Evolutionary conservation across 2,113 vertebrate genomes (phyloP).

Genomic region (Bungarus multicinctus): DNA sequence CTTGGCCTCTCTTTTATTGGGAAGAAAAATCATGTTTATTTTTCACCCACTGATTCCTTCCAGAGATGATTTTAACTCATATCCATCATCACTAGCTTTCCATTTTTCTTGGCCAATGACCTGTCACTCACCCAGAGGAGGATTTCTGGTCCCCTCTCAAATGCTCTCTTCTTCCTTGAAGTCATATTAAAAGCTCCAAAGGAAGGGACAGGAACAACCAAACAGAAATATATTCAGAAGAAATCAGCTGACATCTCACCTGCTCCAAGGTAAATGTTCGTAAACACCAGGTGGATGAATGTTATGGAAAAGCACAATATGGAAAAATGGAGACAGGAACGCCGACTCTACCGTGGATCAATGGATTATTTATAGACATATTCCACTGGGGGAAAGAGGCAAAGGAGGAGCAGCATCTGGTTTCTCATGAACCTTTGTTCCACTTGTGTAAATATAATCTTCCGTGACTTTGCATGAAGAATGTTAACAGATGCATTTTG

Average conservation of each 20-base stretch:
- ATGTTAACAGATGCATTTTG: not conserved
- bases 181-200: slow-evolving; percentile 1
- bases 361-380: slow-evolving; percentile 7
- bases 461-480: not conserved
- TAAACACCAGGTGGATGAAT: not conserved
- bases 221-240: not conserved
- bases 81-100: slow-evolving; percentile 29
- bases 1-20: not conserved
- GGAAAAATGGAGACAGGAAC: not conserved
- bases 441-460: not conserved
- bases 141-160: slow-evolving; percentile 1
- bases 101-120: slow-evolving; percentile 19
- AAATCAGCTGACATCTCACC: not conserved
- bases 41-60: slow-evolving; percentile 39
- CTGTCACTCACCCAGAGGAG: slow-evolving; percentile 11
- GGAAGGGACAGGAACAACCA: not conserved
- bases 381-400: not conserved
- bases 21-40: not conserved
- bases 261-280: not conserved
- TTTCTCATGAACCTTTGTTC: not conserved
- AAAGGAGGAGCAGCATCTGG: not conserved
- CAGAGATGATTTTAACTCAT: slow-evolving; percentile 45
- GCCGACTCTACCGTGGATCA: not conserved
- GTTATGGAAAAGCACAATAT: not conserved
- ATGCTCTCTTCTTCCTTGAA: slow-evolving; percentile 16